Evolutionary conservation across 2,888 invertebrate species (phyloP).

Genomic region (Alsophila aescularia): DNA sequence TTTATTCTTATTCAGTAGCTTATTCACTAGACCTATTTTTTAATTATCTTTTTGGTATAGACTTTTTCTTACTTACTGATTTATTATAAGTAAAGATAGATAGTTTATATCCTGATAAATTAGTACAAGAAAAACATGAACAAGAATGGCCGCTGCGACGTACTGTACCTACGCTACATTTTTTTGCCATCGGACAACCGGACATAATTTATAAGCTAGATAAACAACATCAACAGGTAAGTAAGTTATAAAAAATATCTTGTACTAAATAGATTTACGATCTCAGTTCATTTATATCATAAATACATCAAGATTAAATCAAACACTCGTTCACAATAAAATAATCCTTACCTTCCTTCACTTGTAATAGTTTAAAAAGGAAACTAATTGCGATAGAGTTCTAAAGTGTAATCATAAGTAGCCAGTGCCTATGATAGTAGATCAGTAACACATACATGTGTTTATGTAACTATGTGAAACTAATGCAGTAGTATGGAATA

Average conservation of each 20-base stretch:
- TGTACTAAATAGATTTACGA: slow-evolving; percentile 16
- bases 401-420: not conserved
- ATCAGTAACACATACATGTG: slow-evolving; percentile 1
- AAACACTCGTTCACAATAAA: not conserved
- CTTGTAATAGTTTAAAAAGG: not conserved
- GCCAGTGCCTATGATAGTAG: slow-evolving; percentile 8
- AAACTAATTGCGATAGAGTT: not conserved
- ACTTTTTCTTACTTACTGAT: no score
- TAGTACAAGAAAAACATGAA: no score
- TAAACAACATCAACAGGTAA: slow-evolving; percentile 11
- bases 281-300: slow-evolving; percentile 8
- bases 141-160: no score
- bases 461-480: slow-evolving; percentile 23
- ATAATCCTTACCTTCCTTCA: not conserved
- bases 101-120: no score
- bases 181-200: no score
- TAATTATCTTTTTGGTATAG: no score
- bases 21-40: no score
- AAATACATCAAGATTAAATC: not conserved
- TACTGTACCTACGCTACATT: no score
- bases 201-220: not conserved
- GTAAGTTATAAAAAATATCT: slow-evolving; percentile 23
- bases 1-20: no score
- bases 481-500: slow-evolving; percentile 41
- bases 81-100: no score